Evolutionary conservation across 2,888 invertebrate species (phyloP), one percentile per base, ranked within the genome.

Genomic region (Phragmatobia fuliginosa): DNA sequence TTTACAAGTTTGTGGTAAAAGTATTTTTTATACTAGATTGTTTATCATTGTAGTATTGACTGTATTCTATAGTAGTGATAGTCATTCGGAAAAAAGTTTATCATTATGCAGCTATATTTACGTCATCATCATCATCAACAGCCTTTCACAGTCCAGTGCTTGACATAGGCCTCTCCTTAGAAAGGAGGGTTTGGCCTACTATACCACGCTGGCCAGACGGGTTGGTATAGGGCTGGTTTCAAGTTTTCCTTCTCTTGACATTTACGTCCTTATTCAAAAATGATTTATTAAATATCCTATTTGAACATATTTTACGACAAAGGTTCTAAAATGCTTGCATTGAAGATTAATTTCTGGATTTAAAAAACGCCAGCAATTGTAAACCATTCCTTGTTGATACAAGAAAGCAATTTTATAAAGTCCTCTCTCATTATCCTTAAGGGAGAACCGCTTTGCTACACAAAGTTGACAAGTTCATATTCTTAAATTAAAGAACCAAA

Each of bases 11-110:
- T 28, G 16, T 45, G 33, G 28, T 60, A 5, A 21, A 38, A 6
- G 38, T 36, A 7, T 68, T n/a, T n/a, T 59, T 69, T 61, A 16
- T 63, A 63, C 33, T 45, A 32, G 25, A 36, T 64, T 64, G 10
- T 45, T 32, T 32, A 63, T 14, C 3, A 32, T 21, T 28, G 2
- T 49, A 28, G 28, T 56, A 25, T 5, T n/a, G 14, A 25, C n/a
- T 10, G n/a, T 25, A 6, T 25, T 14, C 14, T 4, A 52, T 52
- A 25, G 52, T 52, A 14, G 3, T 3, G 4, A 52, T 25, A 25
- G 11, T 52, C 2, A 5, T 49, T 49, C 10, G 2, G 21, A n/a
- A 49, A n/a, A 49, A 49, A n/a, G n/a, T n/a, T n/a, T n/a, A n/a
- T n/a, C n/a, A n/a, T n/a, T n/a, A n/a, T n/a, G n/a, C n/a, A n/a